These are phyloP conservation scores for Cataglyphis altisquamis DNA, from an alignment of 2,888 invertebrate species.

Conservation along the genomic window DNA sequence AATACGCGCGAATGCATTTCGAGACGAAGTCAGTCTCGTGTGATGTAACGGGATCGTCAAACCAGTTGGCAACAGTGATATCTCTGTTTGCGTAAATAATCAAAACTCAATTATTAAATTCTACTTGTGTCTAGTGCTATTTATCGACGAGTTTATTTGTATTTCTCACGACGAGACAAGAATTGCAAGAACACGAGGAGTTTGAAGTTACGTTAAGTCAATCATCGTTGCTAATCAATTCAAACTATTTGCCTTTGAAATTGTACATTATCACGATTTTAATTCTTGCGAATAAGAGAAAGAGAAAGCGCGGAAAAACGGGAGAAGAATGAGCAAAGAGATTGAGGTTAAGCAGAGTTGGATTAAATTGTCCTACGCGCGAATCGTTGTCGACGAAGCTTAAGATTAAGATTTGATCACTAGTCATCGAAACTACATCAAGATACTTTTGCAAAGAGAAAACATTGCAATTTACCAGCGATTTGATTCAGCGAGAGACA, in stretches of 20 bases:
- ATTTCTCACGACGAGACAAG: background rate
- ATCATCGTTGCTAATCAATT: background rate
- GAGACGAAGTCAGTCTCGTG: conserved; percentile 32
- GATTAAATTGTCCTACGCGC: background rate
- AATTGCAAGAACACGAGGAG: background rate
- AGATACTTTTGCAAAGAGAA: background rate
- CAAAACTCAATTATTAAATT: background rate
- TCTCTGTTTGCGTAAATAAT: background rate
- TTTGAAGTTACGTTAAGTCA: background rate
- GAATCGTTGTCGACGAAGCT: background rate
- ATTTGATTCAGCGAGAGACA: no score
- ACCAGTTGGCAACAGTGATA: background rate
- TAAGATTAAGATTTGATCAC: background rate
- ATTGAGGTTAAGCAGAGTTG: background rate
- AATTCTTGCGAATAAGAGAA: background rate
- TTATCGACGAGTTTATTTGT: background rate
- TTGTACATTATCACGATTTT: background rate
- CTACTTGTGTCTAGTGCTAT: background rate
- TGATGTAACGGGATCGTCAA: background rate
- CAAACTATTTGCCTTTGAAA: background rate
- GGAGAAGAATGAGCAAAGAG: background rate
- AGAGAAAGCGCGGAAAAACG: background rate
- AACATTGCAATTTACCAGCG: background rate
- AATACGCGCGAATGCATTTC: background rate
- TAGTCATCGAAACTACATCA: background rate